Evolutionary conservation across 1,140 invertebrate genomes (phyloP), one percentile per base, ranked within the genome.

Genomic region (Eupristina koningsbergeri): DNA sequence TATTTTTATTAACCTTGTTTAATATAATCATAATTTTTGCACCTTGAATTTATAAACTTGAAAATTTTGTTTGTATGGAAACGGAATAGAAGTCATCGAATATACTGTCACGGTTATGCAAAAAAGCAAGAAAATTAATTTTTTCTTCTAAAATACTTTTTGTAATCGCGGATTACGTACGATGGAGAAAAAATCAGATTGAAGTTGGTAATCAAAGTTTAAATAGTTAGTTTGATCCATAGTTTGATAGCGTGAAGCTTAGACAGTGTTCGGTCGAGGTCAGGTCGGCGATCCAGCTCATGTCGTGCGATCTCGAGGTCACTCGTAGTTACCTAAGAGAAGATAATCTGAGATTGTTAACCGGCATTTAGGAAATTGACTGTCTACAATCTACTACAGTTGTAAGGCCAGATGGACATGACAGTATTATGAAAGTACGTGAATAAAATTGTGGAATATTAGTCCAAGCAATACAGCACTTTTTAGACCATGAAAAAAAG

Each of bases 321-420:
- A 41, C 67, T 71, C 41, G 8, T 7, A 39, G 67, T 71, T 71
- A 71, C 67, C 67, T 71, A 71, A 71, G 67, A 71, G 67, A 71
- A n/a, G 67, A 41, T 41, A 36, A 71, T 71, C 67, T n/a, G 36
- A 39, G 67, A 71, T 36, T 41, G 39, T 71, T 71, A 36, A 41
- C 67, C 67, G 39, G 31, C 39, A 26, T 41, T 71, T 41, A 41
- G 67, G 36, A 41, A 31, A 34, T 41, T 71, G 17, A 34, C 31
- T 5, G 34, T 67, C 31, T 19, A 36, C 64, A 31, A 39, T 36
- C 67, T 15, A 36, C 13, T 71, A 5, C 36, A 41, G 36, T n/a
- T 71, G 6, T 19, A 71, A 71, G 67, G 67, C 26, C 36, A 36
- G n/a, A n/a, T 13, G 36, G 9, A n/a, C 19, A n/a, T 41, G 39